Conservation (phyloP, 2,888 invertebrate species). For the Pollenia griseotomentosa region DNA sequence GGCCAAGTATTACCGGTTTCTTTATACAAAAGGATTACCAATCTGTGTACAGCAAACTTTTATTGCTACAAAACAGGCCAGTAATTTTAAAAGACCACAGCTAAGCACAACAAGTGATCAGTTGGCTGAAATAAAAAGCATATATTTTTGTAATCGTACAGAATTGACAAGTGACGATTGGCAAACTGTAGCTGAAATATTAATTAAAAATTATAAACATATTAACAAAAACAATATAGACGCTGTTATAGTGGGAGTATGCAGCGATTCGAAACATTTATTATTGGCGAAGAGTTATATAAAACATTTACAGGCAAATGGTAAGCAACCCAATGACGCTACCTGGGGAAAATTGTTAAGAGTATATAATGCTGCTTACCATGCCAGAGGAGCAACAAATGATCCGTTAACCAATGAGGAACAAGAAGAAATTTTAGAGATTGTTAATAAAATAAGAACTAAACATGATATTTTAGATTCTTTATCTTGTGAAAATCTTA, state of each 20-base stretch:
- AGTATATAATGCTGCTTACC: conserved; percentile 85
- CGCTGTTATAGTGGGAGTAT: conserved; percentile 86
- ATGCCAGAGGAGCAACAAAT: conserved; percentile 59
- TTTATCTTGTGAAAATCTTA: conserved; percentile 86
- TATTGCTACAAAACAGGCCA: conserved; percentile 7
- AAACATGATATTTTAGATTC: conserved; percentile 87
- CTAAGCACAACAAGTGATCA: conserved; percentile 73
- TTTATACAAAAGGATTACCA: conserved; percentile 16
- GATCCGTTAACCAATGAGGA: conserved; percentile 79
- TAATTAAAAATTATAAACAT: conserved; percentile 78
- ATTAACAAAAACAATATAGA: conserved; percentile 85
- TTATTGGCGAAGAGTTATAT: conserved; percentile 86
- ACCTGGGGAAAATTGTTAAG: conserved; percentile 86
- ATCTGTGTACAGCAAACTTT: background rate
- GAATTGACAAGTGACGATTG: conserved; percentile 77
- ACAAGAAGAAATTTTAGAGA: conserved; percentile 85
- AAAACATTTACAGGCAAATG: conserved; percentile 85
- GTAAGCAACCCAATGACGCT: conserved; percentile 86
- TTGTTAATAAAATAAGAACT: conserved; percentile 82
- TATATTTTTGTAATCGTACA: conserved; percentile 72
- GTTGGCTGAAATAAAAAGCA: conserved; percentile 76
- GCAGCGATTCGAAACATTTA: conserved; percentile 84
- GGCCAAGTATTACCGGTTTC: conserved; percentile 17
- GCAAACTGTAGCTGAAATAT: conserved; percentile 76
- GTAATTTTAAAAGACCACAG: conserved; percentile 75